phyloP scores from a whole-genome alignment of 92 coral and sea anemone genomes.

The Palythoa grandiflora region DNA sequence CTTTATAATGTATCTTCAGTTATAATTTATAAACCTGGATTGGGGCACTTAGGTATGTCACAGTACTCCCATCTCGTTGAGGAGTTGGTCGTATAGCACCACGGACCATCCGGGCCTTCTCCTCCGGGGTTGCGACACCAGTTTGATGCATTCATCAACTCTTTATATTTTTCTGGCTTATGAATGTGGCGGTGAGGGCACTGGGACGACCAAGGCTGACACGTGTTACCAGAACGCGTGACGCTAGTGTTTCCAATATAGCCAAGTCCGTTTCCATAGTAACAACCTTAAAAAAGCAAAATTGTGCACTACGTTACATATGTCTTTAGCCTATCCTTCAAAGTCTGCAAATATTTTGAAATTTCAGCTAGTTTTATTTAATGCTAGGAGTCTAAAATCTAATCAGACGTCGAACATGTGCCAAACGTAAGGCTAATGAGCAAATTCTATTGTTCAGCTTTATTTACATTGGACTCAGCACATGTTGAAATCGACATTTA shows the following conservation, averaged over 20 bases:
- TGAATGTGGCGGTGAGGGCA: constrained; percentile 86
- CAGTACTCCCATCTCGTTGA: constrained; percentile 81
- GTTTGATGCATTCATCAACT: constrained; percentile 65
- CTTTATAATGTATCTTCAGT: background rate
- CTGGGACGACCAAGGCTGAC: constrained; percentile 88
- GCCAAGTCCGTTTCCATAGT: constrained; percentile 69
- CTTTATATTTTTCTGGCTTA: constrained; percentile 57
- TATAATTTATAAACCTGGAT: background rate
- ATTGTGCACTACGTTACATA: background rate
- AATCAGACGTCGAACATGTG: too few relatives aligned
- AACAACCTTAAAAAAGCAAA: constrained; percentile 55
- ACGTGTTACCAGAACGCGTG: constrained; percentile 71
- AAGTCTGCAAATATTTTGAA: background rate
- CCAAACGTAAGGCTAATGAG: too few relatives aligned
- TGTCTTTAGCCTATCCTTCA: background rate
- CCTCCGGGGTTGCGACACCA: constrained; percentile 84
- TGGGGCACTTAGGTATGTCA: constrained; percentile 60
- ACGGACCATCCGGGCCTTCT: constrained; percentile 81
- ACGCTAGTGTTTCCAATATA: constrained; percentile 71
- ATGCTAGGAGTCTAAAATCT: too few relatives aligned
- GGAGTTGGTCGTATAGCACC: constrained; percentile 76
- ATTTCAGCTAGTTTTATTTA: background rate
- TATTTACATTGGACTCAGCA: background rate
- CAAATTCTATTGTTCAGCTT: background rate
- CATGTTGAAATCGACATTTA: too few relatives aligned